Percentiles rank a stretch among this genome's conserved stretches.
Conservation (phyloP, 2,797 vertebrate species). For the Anguilla pacifica region DNA sequence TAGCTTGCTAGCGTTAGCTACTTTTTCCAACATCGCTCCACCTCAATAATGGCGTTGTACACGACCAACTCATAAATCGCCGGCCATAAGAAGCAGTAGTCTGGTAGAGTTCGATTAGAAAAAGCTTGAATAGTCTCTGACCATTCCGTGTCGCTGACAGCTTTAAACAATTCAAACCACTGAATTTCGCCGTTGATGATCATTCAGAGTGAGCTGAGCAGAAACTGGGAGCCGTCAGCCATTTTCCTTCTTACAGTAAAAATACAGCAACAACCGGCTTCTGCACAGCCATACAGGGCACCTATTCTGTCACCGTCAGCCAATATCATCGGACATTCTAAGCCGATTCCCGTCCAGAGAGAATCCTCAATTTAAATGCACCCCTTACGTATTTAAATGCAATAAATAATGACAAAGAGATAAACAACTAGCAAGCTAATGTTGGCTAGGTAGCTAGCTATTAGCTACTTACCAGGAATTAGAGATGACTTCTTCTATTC, state of each 20-base stretch:
- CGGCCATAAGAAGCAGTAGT: constrained; percentile 12
- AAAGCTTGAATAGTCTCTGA: neutral
- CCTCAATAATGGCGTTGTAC: constrained; percentile 82
- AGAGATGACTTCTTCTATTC: constrained; percentile 76
- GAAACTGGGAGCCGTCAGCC: constrained; percentile 36
- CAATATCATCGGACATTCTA: neutral
- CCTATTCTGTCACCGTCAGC: constrained; percentile 19
- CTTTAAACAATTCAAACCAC: constrained; percentile 3
- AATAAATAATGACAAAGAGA: constrained; percentile 16
- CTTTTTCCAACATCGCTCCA: constrained; percentile 70
- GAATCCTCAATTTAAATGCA: neutral
- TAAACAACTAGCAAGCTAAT: constrained; percentile 18
- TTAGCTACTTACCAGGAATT: constrained; percentile 79
- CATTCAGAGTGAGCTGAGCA: constrained; percentile 54
- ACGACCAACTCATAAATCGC: constrained; percentile 53
- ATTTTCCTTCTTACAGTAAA: constrained; percentile 49
- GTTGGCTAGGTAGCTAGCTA: constrained; percentile 6
- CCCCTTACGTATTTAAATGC: neutral
- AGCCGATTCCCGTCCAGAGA: neutral
- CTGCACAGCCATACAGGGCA: constrained; percentile 20
- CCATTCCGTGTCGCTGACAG: neutral
- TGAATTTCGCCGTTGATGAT: constrained; percentile 53
- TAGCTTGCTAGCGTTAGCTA: constrained; percentile 14
- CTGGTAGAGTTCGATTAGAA: neutral
- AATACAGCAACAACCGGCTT: constrained; percentile 39